A percentile compares a stretch with the other conserved stretches of the same genome.
phyloP scores from a whole-genome alignment of 2,888 invertebrate species.

The Pelosia muscerda region DNA sequence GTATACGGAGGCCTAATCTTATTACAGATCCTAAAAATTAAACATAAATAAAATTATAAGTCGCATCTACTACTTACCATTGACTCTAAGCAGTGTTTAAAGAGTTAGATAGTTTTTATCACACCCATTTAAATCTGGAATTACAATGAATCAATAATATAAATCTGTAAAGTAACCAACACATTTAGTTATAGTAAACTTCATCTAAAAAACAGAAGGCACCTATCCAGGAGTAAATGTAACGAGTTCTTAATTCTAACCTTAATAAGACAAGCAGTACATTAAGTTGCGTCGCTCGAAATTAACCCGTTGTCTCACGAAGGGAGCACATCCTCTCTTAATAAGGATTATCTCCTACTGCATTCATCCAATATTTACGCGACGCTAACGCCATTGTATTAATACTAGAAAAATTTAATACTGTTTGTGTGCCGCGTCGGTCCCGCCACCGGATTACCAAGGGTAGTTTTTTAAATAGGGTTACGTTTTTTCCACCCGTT shows the following conservation, averaged over 20 bases:
- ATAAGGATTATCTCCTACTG: conserved; percentile 78
- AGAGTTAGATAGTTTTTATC: too few species aligned
- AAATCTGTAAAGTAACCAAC: too few species aligned
- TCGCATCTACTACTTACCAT: too few species aligned
- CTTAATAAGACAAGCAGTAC: conserved; percentile 21
- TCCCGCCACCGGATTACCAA: conserved; percentile 78
- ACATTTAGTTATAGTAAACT: background rate
- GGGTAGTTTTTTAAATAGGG: conserved; percentile 86
- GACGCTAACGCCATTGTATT: conserved; percentile 78
- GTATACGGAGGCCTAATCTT: too few species aligned
- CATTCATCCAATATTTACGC: conserved; percentile 84
- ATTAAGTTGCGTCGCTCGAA: conserved; percentile 32
- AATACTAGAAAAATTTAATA: conserved; percentile 84
- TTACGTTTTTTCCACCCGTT: conserved; percentile 79
- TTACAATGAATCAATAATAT: too few species aligned
- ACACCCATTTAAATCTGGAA: too few species aligned
- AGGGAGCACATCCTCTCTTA: conserved; percentile 66
- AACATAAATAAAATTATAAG: too few species aligned
- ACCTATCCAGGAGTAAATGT: too few species aligned
- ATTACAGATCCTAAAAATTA: too few species aligned
- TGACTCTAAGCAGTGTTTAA: too few species aligned
- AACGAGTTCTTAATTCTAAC: conserved; percentile 25
- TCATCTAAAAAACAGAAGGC: background rate
- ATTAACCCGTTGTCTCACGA: conserved; percentile 52
- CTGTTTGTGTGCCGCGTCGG: conserved; percentile 82